These are phyloP conservation scores for Agonopterix heracliana DNA, from an alignment of 2,888 invertebrate species.

Conservation along the genomic window DNA sequence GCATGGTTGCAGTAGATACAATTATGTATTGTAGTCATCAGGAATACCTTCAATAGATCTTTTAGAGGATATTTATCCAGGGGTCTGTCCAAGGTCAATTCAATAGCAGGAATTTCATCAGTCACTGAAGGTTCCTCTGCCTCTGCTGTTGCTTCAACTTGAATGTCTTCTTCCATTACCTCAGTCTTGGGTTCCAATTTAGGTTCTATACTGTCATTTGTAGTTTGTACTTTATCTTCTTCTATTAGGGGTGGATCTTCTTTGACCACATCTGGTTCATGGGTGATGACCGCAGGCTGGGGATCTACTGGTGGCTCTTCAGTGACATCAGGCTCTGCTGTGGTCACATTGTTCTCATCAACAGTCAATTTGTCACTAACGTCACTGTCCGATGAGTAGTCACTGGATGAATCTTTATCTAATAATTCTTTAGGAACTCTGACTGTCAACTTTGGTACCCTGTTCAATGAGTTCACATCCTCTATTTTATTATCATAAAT, in stretches of 20 bases:
- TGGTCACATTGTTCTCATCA: conserved; percentile 63
- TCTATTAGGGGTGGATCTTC: conserved; percentile 12
- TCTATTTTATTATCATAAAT: conserved; percentile 69
- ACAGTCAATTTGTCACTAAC: conserved; percentile 77
- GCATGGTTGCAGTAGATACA: conserved; percentile 93
- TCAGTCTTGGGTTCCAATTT: conserved; percentile 52
- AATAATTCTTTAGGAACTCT: conserved; percentile 79
- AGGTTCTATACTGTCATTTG: conserved; percentile 32
- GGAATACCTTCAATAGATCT: conserved; percentile 83
- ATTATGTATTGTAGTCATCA: conserved; percentile 79
- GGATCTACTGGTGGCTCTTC: conserved; percentile 16
- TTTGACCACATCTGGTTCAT: conserved; percentile 19
- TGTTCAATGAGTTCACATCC: conserved; percentile 63
- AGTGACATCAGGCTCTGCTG: conserved; percentile 21
- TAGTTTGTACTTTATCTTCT: conserved; percentile 30
- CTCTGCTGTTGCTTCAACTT: conserved; percentile 37
- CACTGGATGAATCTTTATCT: conserved; percentile 71
- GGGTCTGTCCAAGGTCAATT: conserved; percentile 83
- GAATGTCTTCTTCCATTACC: conserved; percentile 33
- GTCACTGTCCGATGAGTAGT: conserved; percentile 76
- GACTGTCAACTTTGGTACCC: conserved; percentile 82
- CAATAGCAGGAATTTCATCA: conserved; percentile 80
- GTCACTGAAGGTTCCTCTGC: conserved; percentile 44
- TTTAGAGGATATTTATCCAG: conserved; percentile 84
- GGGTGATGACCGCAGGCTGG: conserved; percentile 22